These are phyloP conservation scores for Willisornis vidua DNA, from an alignment of 2,113 vertebrate species.

Conservation along the genomic window DNA sequence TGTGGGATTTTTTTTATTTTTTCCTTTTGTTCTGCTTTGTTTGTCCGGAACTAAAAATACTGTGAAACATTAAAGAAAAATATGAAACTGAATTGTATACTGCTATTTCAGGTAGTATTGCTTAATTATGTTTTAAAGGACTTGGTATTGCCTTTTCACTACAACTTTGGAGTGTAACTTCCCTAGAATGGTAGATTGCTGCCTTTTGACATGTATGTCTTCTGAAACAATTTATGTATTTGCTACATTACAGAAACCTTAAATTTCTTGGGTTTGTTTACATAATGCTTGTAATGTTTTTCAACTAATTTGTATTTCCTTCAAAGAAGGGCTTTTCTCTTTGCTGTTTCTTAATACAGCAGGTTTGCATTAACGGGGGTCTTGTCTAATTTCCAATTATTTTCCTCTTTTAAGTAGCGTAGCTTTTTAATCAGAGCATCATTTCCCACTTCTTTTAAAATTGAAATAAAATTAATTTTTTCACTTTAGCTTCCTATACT, in stretches of 20 bases:
- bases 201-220: not conserved
- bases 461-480: not conserved
- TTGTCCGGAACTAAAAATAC: not conserved
- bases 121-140: not conserved
- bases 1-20: not conserved
- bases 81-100: not conserved
- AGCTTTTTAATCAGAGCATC: not conserved
- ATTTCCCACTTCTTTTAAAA: not conserved
- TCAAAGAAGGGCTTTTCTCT: not conserved
- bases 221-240: not conserved
- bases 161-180: conserved; percentile 38
- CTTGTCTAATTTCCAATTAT: not conserved
- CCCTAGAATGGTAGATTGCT: not conserved
- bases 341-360: not conserved
- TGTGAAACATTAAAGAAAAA: not conserved
- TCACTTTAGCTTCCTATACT: not conserved
- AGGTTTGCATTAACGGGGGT: conserved; percentile 25
- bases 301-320: conserved; percentile 17
- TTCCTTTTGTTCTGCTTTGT: not conserved
- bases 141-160: not conserved
- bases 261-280: conserved; percentile 50
- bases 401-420: not conserved
- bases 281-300: conserved; percentile 8
- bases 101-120: not conserved
- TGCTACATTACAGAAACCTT: conserved; percentile 23